These are phyloP conservation scores for Acomys russatus DNA, from an alignment of 2,797 vertebrate species.

Conservation along the genomic window DNA sequence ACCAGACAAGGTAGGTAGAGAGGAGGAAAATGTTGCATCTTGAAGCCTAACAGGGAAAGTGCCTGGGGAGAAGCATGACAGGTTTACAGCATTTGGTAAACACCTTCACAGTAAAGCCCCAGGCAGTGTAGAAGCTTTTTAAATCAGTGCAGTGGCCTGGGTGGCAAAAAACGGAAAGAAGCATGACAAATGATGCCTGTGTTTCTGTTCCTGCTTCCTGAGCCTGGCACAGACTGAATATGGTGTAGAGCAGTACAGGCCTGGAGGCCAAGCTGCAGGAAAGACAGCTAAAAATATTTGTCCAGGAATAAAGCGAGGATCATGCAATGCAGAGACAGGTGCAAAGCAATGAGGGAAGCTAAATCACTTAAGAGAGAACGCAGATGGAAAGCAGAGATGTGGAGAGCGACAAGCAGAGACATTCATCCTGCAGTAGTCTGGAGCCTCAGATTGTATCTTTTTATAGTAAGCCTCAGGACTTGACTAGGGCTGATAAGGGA, in stretches of 20 bases:
- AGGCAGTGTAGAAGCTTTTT: background rate
- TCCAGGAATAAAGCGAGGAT: constrained; percentile 63
- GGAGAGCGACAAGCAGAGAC: background rate
- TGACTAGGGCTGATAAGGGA: background rate
- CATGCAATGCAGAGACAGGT: constrained; percentile 69
- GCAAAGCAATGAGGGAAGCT: constrained; percentile 62
- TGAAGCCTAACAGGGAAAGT: background rate
- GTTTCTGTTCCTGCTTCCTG: background rate
- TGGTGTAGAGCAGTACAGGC: background rate
- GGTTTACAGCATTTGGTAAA: constrained; percentile 26
- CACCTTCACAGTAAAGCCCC: background rate
- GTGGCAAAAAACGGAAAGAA: background rate
- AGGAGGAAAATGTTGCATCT: background rate
- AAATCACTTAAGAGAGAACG: constrained; percentile 56
- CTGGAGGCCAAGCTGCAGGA: background rate
- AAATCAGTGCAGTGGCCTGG: background rate
- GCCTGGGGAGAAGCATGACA: background rate
- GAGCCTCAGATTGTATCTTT: constrained; percentile 29
- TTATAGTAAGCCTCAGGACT: constrained; percentile 59
- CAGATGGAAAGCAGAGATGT: constrained; percentile 5
- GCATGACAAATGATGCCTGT: background rate
- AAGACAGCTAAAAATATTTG: constrained; percentile 48
- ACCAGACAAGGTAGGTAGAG: background rate
- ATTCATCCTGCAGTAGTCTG: background rate
- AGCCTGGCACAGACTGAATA: background rate